Base-by-base conservation (phyloP, 2,888 invertebrate species). In the Drosophila siamana region DNA sequence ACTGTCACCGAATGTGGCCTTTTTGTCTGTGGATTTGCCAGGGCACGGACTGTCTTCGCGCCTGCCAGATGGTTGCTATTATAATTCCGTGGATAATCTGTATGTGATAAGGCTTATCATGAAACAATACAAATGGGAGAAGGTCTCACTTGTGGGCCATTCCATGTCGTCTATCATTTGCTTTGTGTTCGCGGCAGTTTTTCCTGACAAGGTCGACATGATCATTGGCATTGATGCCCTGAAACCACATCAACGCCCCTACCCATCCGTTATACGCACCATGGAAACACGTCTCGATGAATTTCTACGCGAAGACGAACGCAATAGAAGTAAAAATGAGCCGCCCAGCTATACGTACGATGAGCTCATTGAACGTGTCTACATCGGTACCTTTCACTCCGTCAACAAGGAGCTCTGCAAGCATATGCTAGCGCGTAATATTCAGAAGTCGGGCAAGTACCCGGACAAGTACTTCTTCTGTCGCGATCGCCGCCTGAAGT, bases 31-130 rank as follows among this genome's bases (percentile, higher is more conserved):
- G 7, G 96, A 96, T 90, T 92, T 95, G 11, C 95, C 95, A 11
- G 95, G 96, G 0, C 95, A 96, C 91, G 96, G 96, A 0, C 83
- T 93, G 4, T 96, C 96, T 0, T 94, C 95, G 0, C 94, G 94
- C 90, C 90, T 95, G 59, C 95, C 96, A 0, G 91, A 93, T 72
- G 96, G 96, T 19, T 91, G 93, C 46, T 88, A 87, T 54, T 92
- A 92, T 51, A 90, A 93, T 69, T 89, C 91, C 16, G 80, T 91
- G 5, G 92, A 92, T 62, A 92, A 92, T 76, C 50, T 93, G 33
- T 92, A 91, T 90, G 73, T 94, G 15, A 92, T 96, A 46, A 92
- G 94, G 38, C 91, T 93, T 61, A 86, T 96, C 57, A 93, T 94
- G 82, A 93, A 94, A 51, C 93, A 95, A 83, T 95, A 95, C 83